Evolutionary conservation across 1,140 invertebrate genomes (phyloP).

Genomic region (Phymastichus coffea): DNA sequence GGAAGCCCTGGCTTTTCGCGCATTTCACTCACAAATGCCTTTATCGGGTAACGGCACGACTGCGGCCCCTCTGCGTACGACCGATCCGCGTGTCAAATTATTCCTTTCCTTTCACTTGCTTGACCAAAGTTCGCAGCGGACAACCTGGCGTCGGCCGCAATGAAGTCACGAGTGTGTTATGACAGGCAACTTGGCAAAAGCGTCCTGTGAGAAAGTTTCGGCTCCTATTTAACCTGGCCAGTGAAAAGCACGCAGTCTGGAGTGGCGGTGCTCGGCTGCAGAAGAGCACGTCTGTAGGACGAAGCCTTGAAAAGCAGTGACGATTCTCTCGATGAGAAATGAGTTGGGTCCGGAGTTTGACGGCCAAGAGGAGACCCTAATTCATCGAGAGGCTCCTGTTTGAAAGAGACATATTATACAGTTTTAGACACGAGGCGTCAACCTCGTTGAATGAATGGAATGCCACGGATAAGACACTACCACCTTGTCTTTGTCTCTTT

Average conservation of each 20-base stretch:
- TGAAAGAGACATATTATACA: constrained; percentile 18
- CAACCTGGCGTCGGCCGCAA: neutral
- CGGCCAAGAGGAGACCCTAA: constrained; percentile 20
- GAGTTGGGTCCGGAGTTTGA: constrained; percentile 10
- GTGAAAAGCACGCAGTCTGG: constrained; percentile 1
- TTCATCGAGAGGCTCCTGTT: constrained; percentile 16
- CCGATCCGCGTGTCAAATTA: no score
- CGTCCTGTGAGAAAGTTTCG: neutral
- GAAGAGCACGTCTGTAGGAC: neutral
- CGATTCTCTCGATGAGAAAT: constrained; percentile 30
- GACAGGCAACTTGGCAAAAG: neutral
- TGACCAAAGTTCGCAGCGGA: no score
- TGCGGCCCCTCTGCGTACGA: no score
- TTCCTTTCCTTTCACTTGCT: no score
- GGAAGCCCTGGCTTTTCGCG: neutral
- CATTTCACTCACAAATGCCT: constrained; percentile 4
- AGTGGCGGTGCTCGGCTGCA: neutral
- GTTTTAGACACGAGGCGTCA: constrained; percentile 9
- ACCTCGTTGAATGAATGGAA: constrained; percentile 1
- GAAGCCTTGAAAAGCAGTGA: constrained; percentile 6
- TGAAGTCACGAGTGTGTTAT: neutral
- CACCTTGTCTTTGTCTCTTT: neutral
- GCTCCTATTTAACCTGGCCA: no score
- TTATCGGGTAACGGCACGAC: no score
- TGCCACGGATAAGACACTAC: neutral